These are phyloP conservation scores for Halocaridina rubra DNA, from an alignment of 2,888 invertebrate species.

Conservation along the genomic window DNA sequence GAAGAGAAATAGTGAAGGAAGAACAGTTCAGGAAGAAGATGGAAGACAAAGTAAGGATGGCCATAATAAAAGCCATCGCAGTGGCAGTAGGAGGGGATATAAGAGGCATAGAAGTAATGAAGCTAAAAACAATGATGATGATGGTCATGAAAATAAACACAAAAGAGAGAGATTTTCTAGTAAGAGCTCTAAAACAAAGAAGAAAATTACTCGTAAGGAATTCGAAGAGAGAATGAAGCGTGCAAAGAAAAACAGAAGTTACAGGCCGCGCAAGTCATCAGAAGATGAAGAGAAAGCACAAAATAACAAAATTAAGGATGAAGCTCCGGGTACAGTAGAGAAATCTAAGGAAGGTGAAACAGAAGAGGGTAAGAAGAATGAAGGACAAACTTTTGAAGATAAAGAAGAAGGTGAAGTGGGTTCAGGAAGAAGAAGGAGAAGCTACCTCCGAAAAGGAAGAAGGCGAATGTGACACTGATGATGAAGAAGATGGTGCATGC, in stretches of 20 bases:
- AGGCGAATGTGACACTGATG: slow-evolving; percentile 62
- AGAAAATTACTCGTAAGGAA: slow-evolving; percentile 57
- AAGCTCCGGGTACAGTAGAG: neutral
- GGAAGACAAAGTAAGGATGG: neutral
- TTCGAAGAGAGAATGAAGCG: slow-evolving; percentile 62
- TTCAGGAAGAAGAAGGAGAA: slow-evolving; percentile 11
- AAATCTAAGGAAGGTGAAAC: neutral
- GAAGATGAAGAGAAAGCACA: slow-evolving; percentile 55
- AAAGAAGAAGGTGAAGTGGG: neutral
- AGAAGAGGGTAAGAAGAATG: neutral
- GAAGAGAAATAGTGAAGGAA: neutral
- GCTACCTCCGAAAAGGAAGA: slow-evolving; percentile 58
- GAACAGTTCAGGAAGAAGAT: neutral
- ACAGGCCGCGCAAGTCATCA: slow-evolving; percentile 54
- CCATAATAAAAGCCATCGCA: neutral
- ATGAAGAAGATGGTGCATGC: slow-evolving; percentile 54
- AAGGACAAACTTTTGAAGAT: neutral
- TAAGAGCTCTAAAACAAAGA: slow-evolving; percentile 15
- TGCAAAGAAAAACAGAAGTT: slow-evolving; percentile 57
- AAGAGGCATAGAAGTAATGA: neutral
- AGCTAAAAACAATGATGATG: neutral
- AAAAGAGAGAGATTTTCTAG: slow-evolving; percentile 10
- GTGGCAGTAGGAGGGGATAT: neutral
- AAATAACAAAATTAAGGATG: neutral
- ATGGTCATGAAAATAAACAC: neutral